These are phyloP conservation scores for Aleadryas rufinucha DNA, from an alignment of 2,113 vertebrate genomes.

Conservation along the genomic window DNA sequence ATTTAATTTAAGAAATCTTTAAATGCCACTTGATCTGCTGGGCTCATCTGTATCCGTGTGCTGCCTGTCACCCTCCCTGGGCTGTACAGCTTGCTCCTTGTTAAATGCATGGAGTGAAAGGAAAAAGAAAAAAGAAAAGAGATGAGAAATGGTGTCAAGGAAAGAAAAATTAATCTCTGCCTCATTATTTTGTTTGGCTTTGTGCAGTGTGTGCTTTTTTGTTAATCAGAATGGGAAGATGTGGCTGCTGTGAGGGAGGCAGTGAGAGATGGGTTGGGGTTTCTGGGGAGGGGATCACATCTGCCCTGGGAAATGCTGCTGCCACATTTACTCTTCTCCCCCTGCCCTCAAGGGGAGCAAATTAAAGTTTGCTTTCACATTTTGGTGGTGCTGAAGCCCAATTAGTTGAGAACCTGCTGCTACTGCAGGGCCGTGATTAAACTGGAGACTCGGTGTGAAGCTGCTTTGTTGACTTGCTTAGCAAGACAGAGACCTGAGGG, in stretches of 20 bases:
- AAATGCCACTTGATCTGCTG: slow-evolving; percentile 9
- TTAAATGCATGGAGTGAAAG: background rate
- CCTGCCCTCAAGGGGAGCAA: background rate
- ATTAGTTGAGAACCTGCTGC: background rate
- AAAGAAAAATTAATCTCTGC: background rate
- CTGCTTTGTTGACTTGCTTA: background rate
- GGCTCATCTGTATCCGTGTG: background rate
- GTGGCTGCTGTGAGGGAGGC: background rate
- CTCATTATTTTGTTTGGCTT: background rate
- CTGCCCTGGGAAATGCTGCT: background rate
- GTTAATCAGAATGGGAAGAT: background rate
- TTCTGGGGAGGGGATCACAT: background rate
- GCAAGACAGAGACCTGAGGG: background rate
- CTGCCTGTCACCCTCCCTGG: background rate
- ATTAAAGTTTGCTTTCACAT: background rate
- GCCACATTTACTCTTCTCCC: background rate
- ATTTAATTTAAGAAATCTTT: slow-evolving; percentile 47
- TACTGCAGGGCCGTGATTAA: background rate
- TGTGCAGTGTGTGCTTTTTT: background rate
- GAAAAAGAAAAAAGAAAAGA: background rate
- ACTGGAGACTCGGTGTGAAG: background rate
- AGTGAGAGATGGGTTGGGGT: background rate
- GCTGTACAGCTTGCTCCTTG: background rate
- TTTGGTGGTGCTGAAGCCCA: background rate
- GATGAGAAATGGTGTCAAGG: background rate